Base-by-base conservation (phyloP, 2,888 invertebrate species). In the Andricus quercusramuli region DNA sequence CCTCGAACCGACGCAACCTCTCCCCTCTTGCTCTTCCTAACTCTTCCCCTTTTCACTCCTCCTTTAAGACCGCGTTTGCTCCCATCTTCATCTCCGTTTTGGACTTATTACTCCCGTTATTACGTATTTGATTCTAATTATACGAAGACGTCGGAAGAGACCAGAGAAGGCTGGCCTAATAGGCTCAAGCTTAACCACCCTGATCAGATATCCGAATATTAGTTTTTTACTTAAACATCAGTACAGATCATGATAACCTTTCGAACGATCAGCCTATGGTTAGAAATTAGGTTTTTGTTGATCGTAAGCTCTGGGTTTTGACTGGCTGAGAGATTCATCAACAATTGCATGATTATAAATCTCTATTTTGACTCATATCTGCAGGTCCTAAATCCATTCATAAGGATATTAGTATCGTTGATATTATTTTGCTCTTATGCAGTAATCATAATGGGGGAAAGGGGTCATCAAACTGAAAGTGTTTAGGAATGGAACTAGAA, bases 1-100 rank as follows among this genome's bases (percentile, higher is more conserved):
- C 89, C 89, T 90, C 90, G 90, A 89, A 90, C 87, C 89, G 84
- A 89, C 86, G 83, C 85, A 79, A 84, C 70, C 77, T 79, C 79
- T 80, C 70, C 77, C 77, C 51, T 78, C 67, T 78, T 68, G 32
- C 76, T 65, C 76, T 64, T 44, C 37, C 41, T 77, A 25, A 47
- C 65, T 64, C 22, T 79, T 67, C 68, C 78, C 22, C 64, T 80
- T 51, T 44, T 47, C 47, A 20, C 64, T 78, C 41, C 70, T 76
- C 65, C 44, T 17, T 64, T 64, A 59, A 68, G 41, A 66, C 41
- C 67, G 67, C 67, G 68, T 67, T 74, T 59, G n/a, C 74, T 74
- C 56, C 32, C 51, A 74, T 74, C 74, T 32, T 74, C 70, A 70
- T 70, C 74, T 56, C 74, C 56, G 29, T 74, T 74, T 74, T 74